Evolutionary conservation across 2,888 invertebrate genomes (phyloP).

Genomic region (Autographa gamma): DNA sequence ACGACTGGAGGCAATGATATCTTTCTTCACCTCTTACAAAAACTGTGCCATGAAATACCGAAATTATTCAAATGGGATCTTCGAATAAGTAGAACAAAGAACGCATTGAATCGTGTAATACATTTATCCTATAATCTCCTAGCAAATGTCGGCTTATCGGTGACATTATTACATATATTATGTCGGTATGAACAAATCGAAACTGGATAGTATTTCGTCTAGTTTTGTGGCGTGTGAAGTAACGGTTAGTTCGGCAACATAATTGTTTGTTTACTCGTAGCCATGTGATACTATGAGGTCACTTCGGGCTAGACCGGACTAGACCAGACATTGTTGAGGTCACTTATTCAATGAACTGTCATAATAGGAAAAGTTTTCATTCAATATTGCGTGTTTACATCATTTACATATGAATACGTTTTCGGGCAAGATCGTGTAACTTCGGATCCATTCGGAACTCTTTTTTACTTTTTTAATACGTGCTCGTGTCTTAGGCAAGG

Average conservation of each 20-base stretch:
- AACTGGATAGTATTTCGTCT: conserved; percentile 37
- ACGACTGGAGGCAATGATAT: conserved; percentile 25
- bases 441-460: background rate
- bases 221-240: conserved; percentile 50
- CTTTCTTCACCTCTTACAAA: conserved; percentile 8
- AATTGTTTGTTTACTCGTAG: conserved; percentile 46
- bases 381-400: background rate
- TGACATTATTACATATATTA: conserved; percentile 58
- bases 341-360: background rate
- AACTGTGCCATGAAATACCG: conserved; percentile 19
- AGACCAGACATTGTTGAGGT: conserved; percentile 17
- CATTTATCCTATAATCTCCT: conserved; percentile 49
- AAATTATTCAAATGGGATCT: conserved; percentile 32
- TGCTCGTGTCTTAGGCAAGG: background rate
- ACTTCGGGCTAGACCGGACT: conserved; percentile 18
- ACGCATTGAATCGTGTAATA: conserved; percentile 32
- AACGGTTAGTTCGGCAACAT: conserved; percentile 36
- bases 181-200: conserved; percentile 45
- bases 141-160: conserved; percentile 50
- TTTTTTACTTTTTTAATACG: background rate
- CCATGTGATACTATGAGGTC: conserved; percentile 46
- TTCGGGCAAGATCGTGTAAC: background rate
- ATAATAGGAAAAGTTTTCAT: background rate
- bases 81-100: conserved; percentile 46
- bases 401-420: background rate